Base-by-base conservation (phyloP, 2,888 invertebrate species). In the Campoletis raptor region DNA sequence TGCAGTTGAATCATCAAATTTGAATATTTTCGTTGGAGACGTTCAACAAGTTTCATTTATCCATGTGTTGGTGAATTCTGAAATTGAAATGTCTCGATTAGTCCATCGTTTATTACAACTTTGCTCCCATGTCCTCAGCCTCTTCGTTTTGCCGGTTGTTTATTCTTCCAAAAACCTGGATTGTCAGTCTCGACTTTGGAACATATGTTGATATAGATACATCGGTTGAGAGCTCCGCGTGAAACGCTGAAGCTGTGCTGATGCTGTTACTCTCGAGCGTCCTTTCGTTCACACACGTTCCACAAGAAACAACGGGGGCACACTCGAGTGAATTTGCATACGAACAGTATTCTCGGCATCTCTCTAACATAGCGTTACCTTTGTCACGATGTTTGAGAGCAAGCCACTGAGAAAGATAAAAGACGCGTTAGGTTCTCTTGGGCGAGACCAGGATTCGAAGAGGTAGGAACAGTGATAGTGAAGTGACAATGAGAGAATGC, bases 291-390 rank as follows among this genome's bases (percentile, higher is more conserved):
- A 40, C 30, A 64, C 37, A 36, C 45, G 76, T 57, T 76, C 67
- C 73, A 61, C 52, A 15, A 78, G 64, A 72, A 72, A 42, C 81
- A 78, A 70, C 89, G 88, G 91, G 90, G 91, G 91, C 91, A 91
- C 83, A 84, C 90, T 88, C 90, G 88, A 91, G 90, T 90, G 89
- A 89, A 93, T 94, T 93, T 93, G 90, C 93, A 92, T 93, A 91
- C 91, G 91, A 92, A 61, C 15, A 61, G 92, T 91, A 84, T 87
- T 93, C 91, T 70, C 82, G 37, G 30, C 48, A 36, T 77, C 48
- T 69, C 76, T 52, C 52, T 40, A 52, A 90, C 90, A 91, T 92
- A 89, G 85, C 81, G 79, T 81, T 81, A 54, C 54, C 86, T 77
- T 70, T 40, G 54, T 54, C 69, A 37, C 74, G 45, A 40, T 73